phyloP scores from a whole-genome alignment of 2,888 invertebrate genomes.

The Tipula vernalis region DNA sequence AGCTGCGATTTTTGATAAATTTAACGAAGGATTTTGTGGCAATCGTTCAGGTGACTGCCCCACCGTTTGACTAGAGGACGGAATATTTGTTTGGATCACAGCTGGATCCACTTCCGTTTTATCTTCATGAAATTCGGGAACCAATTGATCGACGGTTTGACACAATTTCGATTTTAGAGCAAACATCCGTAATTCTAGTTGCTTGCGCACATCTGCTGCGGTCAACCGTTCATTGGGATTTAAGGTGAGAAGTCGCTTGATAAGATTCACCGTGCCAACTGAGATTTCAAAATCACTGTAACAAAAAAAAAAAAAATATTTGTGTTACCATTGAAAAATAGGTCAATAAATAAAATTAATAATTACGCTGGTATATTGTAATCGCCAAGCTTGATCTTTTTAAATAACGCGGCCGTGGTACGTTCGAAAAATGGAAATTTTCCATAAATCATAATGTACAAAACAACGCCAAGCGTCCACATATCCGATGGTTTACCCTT shows the following conservation, averaged over 20 bases:
- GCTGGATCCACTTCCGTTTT: not conserved
- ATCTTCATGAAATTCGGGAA: conserved; percentile 23
- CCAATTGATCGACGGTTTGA: conserved; percentile 22
- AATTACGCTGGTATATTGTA: conserved; percentile 58
- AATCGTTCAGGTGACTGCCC: not conserved
- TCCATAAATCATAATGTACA: conserved; percentile 68
- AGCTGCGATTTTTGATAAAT: not conserved
- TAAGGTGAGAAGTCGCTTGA: conserved; percentile 51
- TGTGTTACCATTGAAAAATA: too few species aligned
- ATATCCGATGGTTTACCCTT: conserved; percentile 69
- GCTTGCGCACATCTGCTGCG: conserved; percentile 44
- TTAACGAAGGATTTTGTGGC: not conserved
- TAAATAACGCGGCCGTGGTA: conserved; percentile 57
- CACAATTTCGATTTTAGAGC: not conserved
- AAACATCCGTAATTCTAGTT: conserved; percentile 15
- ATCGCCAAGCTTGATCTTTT: conserved; percentile 60
- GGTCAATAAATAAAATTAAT: not conserved
- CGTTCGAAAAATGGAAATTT: conserved; percentile 73
- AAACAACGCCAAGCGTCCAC: conserved; percentile 70
- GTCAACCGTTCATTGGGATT: conserved; percentile 54
- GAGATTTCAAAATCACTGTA: conserved; percentile 13
- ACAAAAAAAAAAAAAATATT: conserved; percentile 10
- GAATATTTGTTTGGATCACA: not conserved
- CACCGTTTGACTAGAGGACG: not conserved
- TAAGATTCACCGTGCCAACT: conserved; percentile 35